phyloP scores from a whole-genome alignment of 2,888 invertebrate species.

The Drosophila pegasa region DNA sequence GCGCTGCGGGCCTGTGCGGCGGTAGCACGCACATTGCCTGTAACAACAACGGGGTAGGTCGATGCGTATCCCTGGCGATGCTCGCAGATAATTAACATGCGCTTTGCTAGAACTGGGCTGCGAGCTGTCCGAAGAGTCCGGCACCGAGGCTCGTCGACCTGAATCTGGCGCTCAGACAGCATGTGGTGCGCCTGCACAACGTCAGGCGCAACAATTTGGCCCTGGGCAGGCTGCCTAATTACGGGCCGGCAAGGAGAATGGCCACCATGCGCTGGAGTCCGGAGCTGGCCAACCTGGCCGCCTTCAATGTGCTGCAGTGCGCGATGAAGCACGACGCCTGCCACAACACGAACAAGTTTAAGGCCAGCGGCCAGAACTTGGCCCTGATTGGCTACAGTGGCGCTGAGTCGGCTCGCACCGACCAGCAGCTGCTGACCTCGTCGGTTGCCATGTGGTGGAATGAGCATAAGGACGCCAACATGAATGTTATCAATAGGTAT shows the following conservation, averaged over 20 bases:
- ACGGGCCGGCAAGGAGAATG: slow-evolving; percentile 47
- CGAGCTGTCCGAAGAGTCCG: slow-evolving; percentile 45
- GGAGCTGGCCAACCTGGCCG: slow-evolving; percentile 53
- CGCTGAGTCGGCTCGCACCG: background rate
- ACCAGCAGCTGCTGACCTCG: background rate
- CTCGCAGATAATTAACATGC: background rate
- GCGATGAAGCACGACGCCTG: slow-evolving; percentile 50
- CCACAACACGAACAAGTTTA: slow-evolving; percentile 46
- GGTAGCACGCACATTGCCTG: slow-evolving; percentile 52
- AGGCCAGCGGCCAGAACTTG: slow-evolving; percentile 52
- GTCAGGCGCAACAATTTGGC: slow-evolving; percentile 40
- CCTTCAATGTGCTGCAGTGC: slow-evolving; percentile 51
- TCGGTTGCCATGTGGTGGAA: slow-evolving; percentile 54
- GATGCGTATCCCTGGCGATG: background rate
- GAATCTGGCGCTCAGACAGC: background rate
- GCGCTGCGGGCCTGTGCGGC: slow-evolving; percentile 33
- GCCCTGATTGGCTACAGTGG: slow-evolving; percentile 24
- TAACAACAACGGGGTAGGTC: slow-evolving; percentile 48
- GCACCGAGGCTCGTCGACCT: slow-evolving; percentile 19
- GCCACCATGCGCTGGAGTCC: slow-evolving; percentile 53
- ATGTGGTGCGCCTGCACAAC: slow-evolving; percentile 41
- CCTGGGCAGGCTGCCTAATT: slow-evolving; percentile 24
- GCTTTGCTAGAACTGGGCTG: slow-evolving; percentile 36
- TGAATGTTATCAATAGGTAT: slow-evolving; percentile 41
- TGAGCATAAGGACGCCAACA: slow-evolving; percentile 44